phyloP scores from a whole-genome alignment of 2,797 vertebrate species.

The Amphiprion clarkii region DNA sequence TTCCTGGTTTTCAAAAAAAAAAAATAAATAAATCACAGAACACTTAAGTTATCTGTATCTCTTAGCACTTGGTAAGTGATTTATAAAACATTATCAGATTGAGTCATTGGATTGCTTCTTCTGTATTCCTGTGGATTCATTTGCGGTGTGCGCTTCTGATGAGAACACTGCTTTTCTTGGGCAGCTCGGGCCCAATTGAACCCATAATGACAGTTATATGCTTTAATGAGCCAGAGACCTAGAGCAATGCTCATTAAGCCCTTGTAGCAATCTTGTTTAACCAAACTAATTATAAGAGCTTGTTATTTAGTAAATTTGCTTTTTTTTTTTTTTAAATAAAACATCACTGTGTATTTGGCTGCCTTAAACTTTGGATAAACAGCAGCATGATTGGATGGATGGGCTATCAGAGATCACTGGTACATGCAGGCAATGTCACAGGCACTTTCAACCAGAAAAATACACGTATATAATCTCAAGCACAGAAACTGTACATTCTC shows the following conservation, averaged over 20 bases:
- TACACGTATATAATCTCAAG: too few relatives aligned
- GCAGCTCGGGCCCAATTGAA: conserved; percentile 34
- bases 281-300: conserved; percentile 19
- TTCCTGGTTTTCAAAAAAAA: too few relatives aligned
- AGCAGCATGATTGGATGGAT: neutral
- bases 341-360: neutral
- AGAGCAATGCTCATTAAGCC: conserved; percentile 28
- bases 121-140: conserved; percentile 4
- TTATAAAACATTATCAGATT: too few relatives aligned
- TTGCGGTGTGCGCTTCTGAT: neutral
- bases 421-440: neutral
- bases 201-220: conserved; percentile 24
- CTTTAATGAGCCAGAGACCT: conserved; percentile 31
- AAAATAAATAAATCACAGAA: neutral
- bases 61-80: too few relatives aligned
- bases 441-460: neutral
- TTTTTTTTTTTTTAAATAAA: neutral
- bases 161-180: neutral
- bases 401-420: neutral
- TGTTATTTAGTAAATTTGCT: neutral
- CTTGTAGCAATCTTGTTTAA: conserved; percentile 12
- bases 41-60: too few relatives aligned
- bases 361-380: too few relatives aligned
- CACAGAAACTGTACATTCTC: neutral
- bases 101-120: too few relatives aligned